These are phyloP conservation scores for Amphiprion ocellaris DNA, from an alignment of 2,113 vertebrate species.

Conservation along the genomic window DNA sequence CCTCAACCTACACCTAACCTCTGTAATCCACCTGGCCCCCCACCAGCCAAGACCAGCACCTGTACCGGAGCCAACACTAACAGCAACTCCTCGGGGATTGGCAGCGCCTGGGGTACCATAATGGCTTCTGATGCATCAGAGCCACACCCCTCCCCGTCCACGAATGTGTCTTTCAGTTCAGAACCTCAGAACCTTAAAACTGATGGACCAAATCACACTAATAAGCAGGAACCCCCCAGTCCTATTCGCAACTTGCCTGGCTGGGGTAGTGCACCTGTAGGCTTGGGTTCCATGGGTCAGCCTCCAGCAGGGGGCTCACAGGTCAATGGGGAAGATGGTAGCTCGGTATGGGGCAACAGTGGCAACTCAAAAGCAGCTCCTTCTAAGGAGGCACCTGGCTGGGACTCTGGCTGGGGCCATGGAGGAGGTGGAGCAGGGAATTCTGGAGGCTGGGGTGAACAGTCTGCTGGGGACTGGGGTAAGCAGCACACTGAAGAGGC, in stretches of 20 bases:
- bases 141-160: constrained; percentile 92
- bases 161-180: constrained; percentile 98
- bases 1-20: constrained; percentile 87
- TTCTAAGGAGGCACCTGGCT: constrained; percentile 83
- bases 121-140: constrained; percentile 92
- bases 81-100: constrained; percentile 86
- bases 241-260: constrained; percentile 91
- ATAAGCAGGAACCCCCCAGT: constrained; percentile 84
- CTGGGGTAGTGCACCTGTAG: constrained; percentile 91
- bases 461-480: constrained; percentile 86
- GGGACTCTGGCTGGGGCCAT: constrained; percentile 90
- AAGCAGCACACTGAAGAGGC: constrained; percentile 84
- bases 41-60: constrained; percentile 83
- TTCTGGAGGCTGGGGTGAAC: constrained; percentile 85
- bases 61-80: constrained; percentile 90
- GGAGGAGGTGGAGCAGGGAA: constrained; percentile 84
- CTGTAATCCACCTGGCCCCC: constrained; percentile 92
- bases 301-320: constrained; percentile 84
- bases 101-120: constrained; percentile 94
- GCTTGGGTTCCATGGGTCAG: constrained; percentile 90
- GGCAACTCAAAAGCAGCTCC: constrained; percentile 85
- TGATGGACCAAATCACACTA: constrained; percentile 99
- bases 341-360: constrained; percentile 92
- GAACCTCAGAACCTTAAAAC: constrained; percentile 99
- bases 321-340: constrained; percentile 86